Evolutionary conservation across 2,797 vertebrate genomes (phyloP).

Genomic region (Limnodromus scolopaceus): DNA sequence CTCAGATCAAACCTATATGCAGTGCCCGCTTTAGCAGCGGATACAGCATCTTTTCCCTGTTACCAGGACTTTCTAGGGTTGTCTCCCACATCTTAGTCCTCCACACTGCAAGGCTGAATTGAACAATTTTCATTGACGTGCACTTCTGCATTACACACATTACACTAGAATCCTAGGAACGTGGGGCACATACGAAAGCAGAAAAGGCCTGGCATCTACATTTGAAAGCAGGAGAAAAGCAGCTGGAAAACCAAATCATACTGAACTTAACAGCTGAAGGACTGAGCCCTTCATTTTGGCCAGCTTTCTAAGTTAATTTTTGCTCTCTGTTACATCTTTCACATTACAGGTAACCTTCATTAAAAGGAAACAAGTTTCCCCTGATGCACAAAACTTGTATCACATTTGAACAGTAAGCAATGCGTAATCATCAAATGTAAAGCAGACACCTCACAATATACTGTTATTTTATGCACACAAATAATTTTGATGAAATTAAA

Average conservation of each 20-base stretch:
- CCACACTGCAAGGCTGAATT: neutral
- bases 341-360: neutral
- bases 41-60: neutral
- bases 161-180: neutral
- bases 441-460: neutral
- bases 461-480: neutral
- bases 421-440: neutral
- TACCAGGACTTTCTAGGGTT: neutral
- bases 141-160: neutral
- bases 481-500: neutral
- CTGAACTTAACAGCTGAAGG: neutral
- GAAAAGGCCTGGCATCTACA: accelerated
- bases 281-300: neutral
- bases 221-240: neutral
- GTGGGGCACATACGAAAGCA: neutral
- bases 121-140: neutral
- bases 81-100: neutral
- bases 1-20: neutral
- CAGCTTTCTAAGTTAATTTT: neutral
- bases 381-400: neutral
- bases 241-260: neutral
- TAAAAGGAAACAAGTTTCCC: neutral
- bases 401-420: neutral
- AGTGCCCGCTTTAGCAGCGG: neutral
- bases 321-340: neutral